phyloP scores from a whole-genome alignment of 1,140 invertebrate genomes.

The Zaprionus davidi region DNA sequence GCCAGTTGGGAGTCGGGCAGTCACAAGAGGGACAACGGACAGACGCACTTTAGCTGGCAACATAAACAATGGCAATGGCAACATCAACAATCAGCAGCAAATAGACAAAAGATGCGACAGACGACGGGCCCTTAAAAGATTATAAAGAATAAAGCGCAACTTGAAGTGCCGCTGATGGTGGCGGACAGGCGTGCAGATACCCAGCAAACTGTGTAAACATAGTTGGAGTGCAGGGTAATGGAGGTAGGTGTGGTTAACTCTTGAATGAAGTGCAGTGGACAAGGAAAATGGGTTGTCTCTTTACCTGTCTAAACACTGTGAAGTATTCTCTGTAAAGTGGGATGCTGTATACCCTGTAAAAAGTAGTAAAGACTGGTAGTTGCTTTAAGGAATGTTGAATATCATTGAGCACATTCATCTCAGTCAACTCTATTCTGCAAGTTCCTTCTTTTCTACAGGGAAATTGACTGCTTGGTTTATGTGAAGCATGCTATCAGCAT shows the following conservation, averaged over 20 bases:
- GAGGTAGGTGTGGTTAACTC: background rate
- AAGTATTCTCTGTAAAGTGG: too few relatives aligned
- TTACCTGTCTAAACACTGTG: too few relatives aligned
- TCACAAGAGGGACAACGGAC: background rate
- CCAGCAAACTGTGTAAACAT: background rate
- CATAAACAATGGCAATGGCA: slow-evolving; percentile 59
- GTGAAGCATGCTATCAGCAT: too few relatives aligned
- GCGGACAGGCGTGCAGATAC: slow-evolving; percentile 1
- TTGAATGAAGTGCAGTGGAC: background rate
- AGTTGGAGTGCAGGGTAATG: background rate
- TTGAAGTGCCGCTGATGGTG: background rate
- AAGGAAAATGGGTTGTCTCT: too few relatives aligned
- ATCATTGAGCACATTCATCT: too few relatives aligned
- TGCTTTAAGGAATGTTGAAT: too few relatives aligned
- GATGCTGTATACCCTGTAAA: too few relatives aligned
- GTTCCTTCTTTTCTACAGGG: background rate
- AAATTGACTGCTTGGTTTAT: background rate
- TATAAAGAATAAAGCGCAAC: slow-evolving; percentile 60
- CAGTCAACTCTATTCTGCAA: background rate
- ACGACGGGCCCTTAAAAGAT: slow-evolving; percentile 66
- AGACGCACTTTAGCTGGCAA: slow-evolving; percentile 27
- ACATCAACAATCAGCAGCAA: slow-evolving; percentile 34
- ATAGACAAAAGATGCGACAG: slow-evolving; percentile 69
- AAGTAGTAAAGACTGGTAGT: too few relatives aligned
- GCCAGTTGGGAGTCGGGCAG: background rate